Conservation (phyloP, 2,797 vertebrate genomes). For the Gymnothorax reevesii region DNA sequence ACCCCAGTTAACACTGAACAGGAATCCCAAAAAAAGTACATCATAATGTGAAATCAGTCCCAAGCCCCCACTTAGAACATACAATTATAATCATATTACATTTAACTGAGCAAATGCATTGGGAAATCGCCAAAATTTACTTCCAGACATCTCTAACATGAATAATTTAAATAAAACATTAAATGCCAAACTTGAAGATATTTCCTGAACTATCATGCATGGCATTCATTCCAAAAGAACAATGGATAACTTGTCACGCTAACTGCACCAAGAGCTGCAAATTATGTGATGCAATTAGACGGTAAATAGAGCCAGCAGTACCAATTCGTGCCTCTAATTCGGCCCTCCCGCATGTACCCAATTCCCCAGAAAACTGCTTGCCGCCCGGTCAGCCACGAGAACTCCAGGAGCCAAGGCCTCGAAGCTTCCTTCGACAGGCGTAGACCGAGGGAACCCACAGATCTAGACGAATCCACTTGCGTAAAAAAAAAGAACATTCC, state of each 20-base stretch:
- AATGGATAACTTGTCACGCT: background rate
- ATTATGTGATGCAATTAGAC: constrained; percentile 7
- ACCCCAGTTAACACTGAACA: constrained; percentile 65
- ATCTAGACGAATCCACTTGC: background rate
- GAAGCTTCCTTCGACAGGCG: constrained; percentile 7
- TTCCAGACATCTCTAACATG: background rate
- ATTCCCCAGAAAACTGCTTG: constrained; percentile 48
- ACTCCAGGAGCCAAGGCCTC: constrained; percentile 14
- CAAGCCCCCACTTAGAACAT: background rate
- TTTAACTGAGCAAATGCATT: background rate
- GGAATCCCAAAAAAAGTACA: constrained; percentile 42
- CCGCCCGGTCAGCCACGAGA: constrained; percentile 35
- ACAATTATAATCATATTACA: background rate
- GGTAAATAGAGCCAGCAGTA: constrained; percentile 28
- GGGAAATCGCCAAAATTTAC: too few species aligned
- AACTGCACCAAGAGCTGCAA: background rate
- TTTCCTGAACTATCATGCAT: background rate
- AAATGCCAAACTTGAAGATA: background rate
- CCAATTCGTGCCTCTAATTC: constrained; percentile 26
- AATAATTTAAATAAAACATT: background rate
- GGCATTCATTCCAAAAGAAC: background rate
- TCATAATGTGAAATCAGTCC: constrained; percentile 38
- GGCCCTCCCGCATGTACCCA: constrained; percentile 46
- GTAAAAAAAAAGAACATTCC: constrained; percentile 26
- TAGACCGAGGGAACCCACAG: background rate